Evolutionary conservation across 2,888 invertebrate genomes (phyloP), one percentile per base, ranked within the genome.

Genomic region (Macrophya alboannulata): DNA sequence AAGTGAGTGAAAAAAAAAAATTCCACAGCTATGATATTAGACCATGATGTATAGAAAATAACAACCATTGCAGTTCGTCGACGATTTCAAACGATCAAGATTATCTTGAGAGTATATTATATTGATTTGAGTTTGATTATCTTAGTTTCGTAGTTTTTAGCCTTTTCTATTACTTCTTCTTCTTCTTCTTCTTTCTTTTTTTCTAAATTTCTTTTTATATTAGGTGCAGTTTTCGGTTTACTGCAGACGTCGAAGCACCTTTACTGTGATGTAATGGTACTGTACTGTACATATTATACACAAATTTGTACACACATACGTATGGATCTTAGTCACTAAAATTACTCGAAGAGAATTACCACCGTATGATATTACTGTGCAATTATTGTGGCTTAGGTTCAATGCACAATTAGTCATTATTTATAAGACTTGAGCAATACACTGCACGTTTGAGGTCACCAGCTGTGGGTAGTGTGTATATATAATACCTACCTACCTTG

Each of bases 361-460:
- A 17, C 10, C 4, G 10, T 15, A 21, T 74, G 8, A 17, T 45
- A 45, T 74, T 74, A 74, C 72, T 10, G n/a, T 77, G 77, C 62
- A 81, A 81, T 81, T 81, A 81, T 62, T 62, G 40, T 62, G 51
- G 62, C 81, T 62, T 81, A 81, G 81, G 81, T 81, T 81, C 81
- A 43, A 62, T 62, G 59, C 59, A 62, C 81, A 81, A 81, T 81
- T 81, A 77, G 81, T 81, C 62, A 81, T 81, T 62, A 40, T 62
- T 21, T 62, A 40, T 25, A 51, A 12, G 55, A 55, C 48, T 77
- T 77, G 77, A 55, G 77, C 48, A 77, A 77, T 51, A 77, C 43
- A 45, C 37, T 25, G 17, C 37, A 77, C 31, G 77, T 77, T 77
- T 77, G 77, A 77, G 77, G 77, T 77, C 77, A 77, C n/a, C 77